phyloP scores from a whole-genome alignment of 2,888 invertebrate species.

The Zygaena filipendulae region DNA sequence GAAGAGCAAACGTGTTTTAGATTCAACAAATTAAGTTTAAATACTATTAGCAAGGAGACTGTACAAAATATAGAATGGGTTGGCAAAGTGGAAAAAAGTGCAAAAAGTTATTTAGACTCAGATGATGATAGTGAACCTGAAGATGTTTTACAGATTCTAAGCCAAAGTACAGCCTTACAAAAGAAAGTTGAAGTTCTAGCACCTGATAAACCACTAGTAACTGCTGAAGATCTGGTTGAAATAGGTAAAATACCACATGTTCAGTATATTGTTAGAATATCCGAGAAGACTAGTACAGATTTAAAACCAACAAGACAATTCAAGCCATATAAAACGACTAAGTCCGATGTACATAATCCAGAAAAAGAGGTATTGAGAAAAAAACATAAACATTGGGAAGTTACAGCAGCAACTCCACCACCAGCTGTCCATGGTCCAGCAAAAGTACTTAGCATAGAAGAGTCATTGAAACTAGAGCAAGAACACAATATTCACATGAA shows the following conservation, averaged over 20 bases:
- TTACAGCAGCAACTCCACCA: conserved; percentile 73
- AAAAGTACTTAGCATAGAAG: conserved; percentile 60
- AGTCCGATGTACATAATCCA: conserved; percentile 62
- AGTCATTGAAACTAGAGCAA: conserved; percentile 67
- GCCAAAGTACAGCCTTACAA: conserved; percentile 58
- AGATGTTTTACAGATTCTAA: conserved; percentile 69
- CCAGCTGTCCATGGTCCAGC: conserved; percentile 62
- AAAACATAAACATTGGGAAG: conserved; percentile 68
- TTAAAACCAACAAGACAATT: conserved; percentile 42
- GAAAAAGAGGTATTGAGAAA: conserved; percentile 59
- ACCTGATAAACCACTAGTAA: conserved; percentile 57
- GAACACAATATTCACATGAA: conserved; percentile 53
- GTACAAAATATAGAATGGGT: conserved; percentile 72
- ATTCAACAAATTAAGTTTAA: conserved; percentile 59
- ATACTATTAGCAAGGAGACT: conserved; percentile 41
- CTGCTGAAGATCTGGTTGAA: conserved; percentile 55
- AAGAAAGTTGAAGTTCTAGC: conserved; percentile 53
- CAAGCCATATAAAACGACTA: conserved; percentile 70
- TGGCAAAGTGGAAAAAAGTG: conserved; percentile 40
- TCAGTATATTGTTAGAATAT: conserved; percentile 63
- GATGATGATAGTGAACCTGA: conserved; percentile 71
- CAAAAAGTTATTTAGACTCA: conserved; percentile 47
- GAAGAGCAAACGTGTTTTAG: conserved; percentile 59
- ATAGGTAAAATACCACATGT: conserved; percentile 58
- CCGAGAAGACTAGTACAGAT: conserved; percentile 57